These are phyloP conservation scores for Callithrix jacchus DNA, from an alignment of 2,113 vertebrate genomes.

Conservation along the genomic window DNA sequence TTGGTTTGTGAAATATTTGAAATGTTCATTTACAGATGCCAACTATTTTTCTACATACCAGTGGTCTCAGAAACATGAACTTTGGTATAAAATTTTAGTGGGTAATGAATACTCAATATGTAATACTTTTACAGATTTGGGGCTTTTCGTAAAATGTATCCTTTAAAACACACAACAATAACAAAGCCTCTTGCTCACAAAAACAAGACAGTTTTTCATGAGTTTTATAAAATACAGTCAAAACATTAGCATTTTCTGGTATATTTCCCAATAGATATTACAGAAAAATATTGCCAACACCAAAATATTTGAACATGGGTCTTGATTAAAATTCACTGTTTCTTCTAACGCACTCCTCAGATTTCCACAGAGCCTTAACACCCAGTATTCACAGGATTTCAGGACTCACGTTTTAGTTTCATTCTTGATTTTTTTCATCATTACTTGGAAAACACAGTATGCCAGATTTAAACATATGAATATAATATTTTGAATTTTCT, in stretches of 20 bases:
- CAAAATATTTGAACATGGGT: neutral
- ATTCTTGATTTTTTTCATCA: conserved; percentile 1
- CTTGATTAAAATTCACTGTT: conserved; percentile 34
- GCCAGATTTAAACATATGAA: neutral
- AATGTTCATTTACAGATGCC: neutral
- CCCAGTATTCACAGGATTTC: neutral
- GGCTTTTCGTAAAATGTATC: neutral
- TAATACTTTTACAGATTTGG: neutral
- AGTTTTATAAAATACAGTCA: neutral
- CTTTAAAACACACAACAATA: neutral
- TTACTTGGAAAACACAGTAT: neutral
- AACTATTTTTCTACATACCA: conserved; percentile 13
- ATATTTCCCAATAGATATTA: conserved; percentile 39
- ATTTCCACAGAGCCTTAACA: neutral
- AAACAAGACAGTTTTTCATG: conserved; percentile 27
- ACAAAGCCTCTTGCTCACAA: neutral
- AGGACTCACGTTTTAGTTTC: neutral
- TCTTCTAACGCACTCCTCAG: neutral
- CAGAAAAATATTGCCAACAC: neutral
- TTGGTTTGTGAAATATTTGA: neutral
- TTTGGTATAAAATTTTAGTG: neutral
- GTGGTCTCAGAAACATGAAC: neutral
- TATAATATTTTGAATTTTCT: neutral
- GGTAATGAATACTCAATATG: neutral
- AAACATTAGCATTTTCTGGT: neutral